Percentiles rank a stretch among this genome's conserved stretches.
These are phyloP conservation scores for Florisuga fusca DNA, from an alignment of 2,797 vertebrate genomes.

Conservation along the genomic window DNA sequence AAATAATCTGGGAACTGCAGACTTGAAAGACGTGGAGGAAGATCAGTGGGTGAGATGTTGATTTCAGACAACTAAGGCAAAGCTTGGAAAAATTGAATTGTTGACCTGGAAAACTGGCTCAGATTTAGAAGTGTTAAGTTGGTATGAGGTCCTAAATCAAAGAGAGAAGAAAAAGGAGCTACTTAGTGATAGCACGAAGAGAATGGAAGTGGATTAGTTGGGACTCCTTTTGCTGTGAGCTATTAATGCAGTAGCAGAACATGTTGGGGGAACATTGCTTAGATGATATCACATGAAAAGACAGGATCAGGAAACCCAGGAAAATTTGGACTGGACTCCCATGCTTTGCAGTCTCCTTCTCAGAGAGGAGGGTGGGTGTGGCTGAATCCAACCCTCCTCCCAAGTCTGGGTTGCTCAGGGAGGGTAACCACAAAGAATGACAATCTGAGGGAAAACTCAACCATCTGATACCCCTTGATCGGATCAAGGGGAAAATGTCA, in stretches of 20 bases:
- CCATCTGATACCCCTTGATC: too few relatives aligned
- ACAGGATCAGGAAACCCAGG: too few relatives aligned
- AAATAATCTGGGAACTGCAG: background rate
- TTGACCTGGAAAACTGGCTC: background rate
- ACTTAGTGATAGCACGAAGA: background rate
- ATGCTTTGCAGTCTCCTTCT: too few relatives aligned
- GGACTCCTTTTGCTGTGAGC: background rate
- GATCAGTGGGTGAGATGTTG: accelerated
- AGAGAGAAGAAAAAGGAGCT: background rate
- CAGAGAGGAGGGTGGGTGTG: too few relatives aligned
- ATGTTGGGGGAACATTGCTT: accelerated
- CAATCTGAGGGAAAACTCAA: too few relatives aligned
- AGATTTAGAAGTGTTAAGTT: background rate
- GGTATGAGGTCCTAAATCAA: background rate
- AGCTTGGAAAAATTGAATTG: background rate
- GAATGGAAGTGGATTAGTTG: background rate
- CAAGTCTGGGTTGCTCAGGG: too few relatives aligned
- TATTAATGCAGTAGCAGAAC: accelerated
- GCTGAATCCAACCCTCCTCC: too few relatives aligned
- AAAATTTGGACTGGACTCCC: too few relatives aligned
- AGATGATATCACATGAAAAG: too few relatives aligned
- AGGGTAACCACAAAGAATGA: too few relatives aligned
- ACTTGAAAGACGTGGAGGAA: background rate
- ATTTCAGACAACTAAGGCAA: background rate
- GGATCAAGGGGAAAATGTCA: too few relatives aligned